These are phyloP conservation scores for Athalia circularis DNA, from an alignment of 2,888 invertebrate genomes.

Conservation along the genomic window DNA sequence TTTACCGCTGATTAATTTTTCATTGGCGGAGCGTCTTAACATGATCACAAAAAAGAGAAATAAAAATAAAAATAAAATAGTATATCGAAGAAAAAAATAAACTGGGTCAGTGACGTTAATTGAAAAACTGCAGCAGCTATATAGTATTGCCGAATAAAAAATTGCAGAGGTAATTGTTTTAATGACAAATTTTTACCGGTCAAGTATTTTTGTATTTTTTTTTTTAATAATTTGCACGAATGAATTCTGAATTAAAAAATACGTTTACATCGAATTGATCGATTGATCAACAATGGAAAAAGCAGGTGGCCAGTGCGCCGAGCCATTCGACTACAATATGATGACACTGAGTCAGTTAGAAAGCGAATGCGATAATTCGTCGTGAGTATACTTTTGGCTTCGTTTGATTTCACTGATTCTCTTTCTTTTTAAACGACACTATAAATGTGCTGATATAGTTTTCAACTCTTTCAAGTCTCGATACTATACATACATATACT, in stretches of 20 bases:
- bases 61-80: too few species aligned
- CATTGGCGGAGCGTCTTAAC: too few species aligned
- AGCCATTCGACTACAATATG: background rate
- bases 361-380: conserved; percentile 39
- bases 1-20: too few species aligned
- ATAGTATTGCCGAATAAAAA: too few species aligned
- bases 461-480: too few species aligned
- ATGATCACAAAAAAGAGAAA: too few species aligned
- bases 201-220: too few species aligned
- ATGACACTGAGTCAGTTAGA: conserved; percentile 41
- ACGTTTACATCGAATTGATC: background rate
- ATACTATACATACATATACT: too few species aligned
- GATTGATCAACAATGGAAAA: background rate
- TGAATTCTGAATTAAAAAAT: background rate
- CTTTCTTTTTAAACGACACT: background rate
- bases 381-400: conserved; percentile 14
- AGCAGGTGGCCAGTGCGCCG: conserved; percentile 7
- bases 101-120: conserved; percentile 1
- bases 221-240: background rate
- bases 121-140: background rate
- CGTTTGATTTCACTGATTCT: conserved; percentile 26
- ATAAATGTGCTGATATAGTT: too few species aligned
- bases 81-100: background rate
- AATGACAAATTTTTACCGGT: too few species aligned
- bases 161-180: too few species aligned